Percentiles rank a stretch among this genome's conserved stretches.
These are phyloP conservation scores for Leptarthrus brevirostris DNA, from an alignment of 2,888 invertebrate genomes.

Conservation along the genomic window DNA sequence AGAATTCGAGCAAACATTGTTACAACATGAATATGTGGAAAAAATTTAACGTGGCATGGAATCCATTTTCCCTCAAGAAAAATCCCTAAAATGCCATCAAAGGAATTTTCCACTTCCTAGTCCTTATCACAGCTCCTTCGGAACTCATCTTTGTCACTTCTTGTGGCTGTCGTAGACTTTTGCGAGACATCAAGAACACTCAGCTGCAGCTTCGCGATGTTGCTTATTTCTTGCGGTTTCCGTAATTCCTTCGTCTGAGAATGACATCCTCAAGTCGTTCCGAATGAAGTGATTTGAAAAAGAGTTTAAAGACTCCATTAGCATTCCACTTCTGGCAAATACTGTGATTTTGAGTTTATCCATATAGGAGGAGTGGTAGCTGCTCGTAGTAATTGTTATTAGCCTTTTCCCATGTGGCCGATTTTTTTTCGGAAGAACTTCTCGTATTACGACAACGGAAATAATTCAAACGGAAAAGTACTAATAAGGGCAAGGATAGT, in stretches of 20 bases:
- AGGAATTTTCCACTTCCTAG: conserved; percentile 37
- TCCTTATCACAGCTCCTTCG: conserved; percentile 28
- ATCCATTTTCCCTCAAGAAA: conserved; percentile 1
- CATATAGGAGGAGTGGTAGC: neutral
- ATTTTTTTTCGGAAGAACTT: neutral
- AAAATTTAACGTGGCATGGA: neutral
- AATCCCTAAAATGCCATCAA: conserved; percentile 39
- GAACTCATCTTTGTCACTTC: conserved; percentile 41
- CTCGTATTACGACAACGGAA: neutral
- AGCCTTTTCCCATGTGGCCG: conserved; percentile 19
- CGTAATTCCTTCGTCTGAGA: conserved; percentile 22
- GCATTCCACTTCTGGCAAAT: neutral
- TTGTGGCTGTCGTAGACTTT: conserved; percentile 19
- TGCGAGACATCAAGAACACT: conserved; percentile 28
- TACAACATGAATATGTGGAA: conserved; percentile 11
- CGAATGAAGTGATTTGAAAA: conserved; percentile 13
- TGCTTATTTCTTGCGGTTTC: conserved; percentile 37
- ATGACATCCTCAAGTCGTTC: conserved; percentile 35
- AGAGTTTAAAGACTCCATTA: conserved; percentile 41
- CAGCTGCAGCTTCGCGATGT: conserved; percentile 21
- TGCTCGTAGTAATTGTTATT: conserved; percentile 20
- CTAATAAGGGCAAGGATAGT: conserved; percentile 31
- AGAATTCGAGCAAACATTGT: conserved; percentile 33
- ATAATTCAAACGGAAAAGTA: conserved; percentile 34
- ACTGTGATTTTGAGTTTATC: neutral